Evolutionary conservation across 2,888 invertebrate genomes (phyloP).

Genomic region (Amphipoea lucens): DNA sequence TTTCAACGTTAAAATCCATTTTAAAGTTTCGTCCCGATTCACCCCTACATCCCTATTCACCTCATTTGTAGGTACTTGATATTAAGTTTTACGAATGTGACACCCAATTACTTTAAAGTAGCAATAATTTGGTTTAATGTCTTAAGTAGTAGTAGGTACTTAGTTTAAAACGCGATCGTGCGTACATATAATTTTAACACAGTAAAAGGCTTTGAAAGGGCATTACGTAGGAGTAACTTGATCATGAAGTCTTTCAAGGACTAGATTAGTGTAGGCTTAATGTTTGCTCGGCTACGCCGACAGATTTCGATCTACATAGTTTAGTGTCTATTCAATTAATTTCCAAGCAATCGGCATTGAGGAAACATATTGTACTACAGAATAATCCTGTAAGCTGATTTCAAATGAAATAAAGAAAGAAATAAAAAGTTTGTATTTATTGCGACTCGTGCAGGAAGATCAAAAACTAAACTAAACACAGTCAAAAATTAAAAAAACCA

Average conservation of each 20-base stretch:
- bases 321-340: conserved; percentile 10
- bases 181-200: conserved; percentile 8
- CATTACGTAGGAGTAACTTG: conserved; percentile 29
- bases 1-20: not conserved
- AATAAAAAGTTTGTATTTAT: too few relatives aligned
- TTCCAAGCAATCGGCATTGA: not conserved
- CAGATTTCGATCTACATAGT: conserved; percentile 2
- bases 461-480: too few relatives aligned
- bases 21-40: not conserved
- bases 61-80: not conserved
- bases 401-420: not conserved
- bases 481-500: too few relatives aligned
- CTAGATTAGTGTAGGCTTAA: conserved; percentile 36
- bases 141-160: not conserved
- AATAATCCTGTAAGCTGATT: not conserved
- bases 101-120: not conserved
- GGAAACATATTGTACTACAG: not conserved
- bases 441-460: too few relatives aligned
- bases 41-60: too few relatives aligned
- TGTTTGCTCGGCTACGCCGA: conserved; percentile 16
- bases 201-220: conserved; percentile 7
- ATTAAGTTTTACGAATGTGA: not conserved
- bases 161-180: not conserved
- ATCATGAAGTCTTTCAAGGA: conserved; percentile 46
- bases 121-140: not conserved